Percentiles rank a stretch among this genome's conserved stretches.
These are phyloP conservation scores for Holothuria glaberrima DNA, from an alignment of 35 echinoderm and acorn worm genomes.

Conservation along the genomic window DNA sequence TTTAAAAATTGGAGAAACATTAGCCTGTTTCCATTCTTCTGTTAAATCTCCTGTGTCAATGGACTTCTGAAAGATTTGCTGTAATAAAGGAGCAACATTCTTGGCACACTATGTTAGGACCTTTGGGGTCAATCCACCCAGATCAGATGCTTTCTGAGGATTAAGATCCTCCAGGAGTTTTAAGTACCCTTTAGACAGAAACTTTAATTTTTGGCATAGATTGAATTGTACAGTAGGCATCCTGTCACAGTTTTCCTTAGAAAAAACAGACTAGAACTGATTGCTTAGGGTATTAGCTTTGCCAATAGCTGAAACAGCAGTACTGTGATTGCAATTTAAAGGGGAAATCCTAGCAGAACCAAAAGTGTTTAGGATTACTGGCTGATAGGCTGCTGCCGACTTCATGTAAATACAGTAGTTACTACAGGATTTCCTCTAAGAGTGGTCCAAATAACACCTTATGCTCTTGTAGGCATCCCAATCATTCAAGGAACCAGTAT, in stretches of 20 bases:
- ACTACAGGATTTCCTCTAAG: neutral
- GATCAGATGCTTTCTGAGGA: too few relatives aligned
- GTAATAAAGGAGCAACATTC: conserved; percentile 40
- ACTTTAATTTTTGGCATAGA: conserved; percentile 29
- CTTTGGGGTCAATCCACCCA: conserved; percentile 27
- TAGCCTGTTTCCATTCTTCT: conserved; percentile 61
- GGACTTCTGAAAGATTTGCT: conserved; percentile 60
- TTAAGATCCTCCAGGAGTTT: conserved; percentile 56
- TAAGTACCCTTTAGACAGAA: neutral
- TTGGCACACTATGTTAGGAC: conserved; percentile 49
- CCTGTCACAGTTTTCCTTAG: conserved; percentile 21
- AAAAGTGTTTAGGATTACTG: too few relatives aligned
- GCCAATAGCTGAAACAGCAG: conserved; percentile 17
- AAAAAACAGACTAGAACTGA: conserved; percentile 39
- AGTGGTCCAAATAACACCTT: neutral
- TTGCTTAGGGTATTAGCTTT: conserved; percentile 43
- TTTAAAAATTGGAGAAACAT: conserved; percentile 60
- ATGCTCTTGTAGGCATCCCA: neutral
- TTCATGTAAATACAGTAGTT: neutral
- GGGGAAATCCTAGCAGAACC: conserved; percentile 36
- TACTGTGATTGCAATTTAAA: neutral
- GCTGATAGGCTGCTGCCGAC: too few relatives aligned
- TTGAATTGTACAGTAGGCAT: neutral
- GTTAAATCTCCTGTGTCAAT: conserved; percentile 58
- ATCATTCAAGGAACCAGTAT: neutral